Conservation (phyloP, 2,113 vertebrate genomes). For the Macquaria ambigua region DNA sequence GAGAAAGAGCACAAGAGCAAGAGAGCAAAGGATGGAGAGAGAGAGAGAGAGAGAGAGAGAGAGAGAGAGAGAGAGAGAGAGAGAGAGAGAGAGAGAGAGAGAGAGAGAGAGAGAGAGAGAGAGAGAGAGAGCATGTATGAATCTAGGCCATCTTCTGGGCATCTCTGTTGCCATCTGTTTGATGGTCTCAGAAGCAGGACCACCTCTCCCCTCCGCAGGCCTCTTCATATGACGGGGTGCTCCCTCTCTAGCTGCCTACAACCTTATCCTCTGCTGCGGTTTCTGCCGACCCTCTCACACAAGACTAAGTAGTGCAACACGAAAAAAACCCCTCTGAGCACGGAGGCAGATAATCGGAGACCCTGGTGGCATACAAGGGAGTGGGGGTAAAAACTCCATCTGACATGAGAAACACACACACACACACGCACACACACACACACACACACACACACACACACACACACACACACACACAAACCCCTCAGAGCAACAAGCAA, state of each 20-base stretch:
- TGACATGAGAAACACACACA: constrained; percentile 17
- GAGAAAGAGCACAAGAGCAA: background rate
- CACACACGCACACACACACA: background rate
- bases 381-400: constrained; percentile 3
- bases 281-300: constrained; percentile 4
- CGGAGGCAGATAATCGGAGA: constrained; percentile 28
- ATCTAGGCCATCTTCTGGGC: constrained; percentile 70
- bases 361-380: background rate
- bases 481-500: constrained; percentile 5
- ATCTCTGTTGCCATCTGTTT: constrained; percentile 69
- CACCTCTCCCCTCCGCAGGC: constrained; percentile 37
- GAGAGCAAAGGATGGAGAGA: constrained; percentile 4
- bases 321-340: background rate
- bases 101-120: background rate
- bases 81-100: too few relatives aligned
- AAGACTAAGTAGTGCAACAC: background rate
- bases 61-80: background rate
- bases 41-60: background rate
- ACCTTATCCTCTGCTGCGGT: constrained; percentile 6
- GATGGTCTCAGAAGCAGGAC: constrained; percentile 38
- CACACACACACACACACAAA: constrained; percentile 1
- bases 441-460: constrained; percentile 1
- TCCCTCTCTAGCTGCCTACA: background rate
- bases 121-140: constrained; percentile 44
- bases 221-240: constrained; percentile 5